Percentiles rank a stretch among this genome's conserved stretches.
phyloP scores from a whole-genome alignment of 2,797 vertebrate genomes.

The Malacoraja senta region DNA sequence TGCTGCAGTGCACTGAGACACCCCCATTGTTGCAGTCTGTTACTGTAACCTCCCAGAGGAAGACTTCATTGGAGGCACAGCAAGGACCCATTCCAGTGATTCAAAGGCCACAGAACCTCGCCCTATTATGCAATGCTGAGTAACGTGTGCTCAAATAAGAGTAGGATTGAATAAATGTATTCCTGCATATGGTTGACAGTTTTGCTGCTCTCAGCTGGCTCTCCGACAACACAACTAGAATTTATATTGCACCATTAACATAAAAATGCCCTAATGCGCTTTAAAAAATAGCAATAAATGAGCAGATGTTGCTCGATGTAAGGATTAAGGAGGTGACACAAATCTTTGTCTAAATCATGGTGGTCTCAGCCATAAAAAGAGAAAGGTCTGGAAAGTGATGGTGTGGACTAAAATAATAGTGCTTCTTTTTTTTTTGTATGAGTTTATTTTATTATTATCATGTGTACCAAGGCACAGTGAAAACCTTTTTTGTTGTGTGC shows the following conservation, averaged over 20 bases:
- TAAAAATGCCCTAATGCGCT: conserved; percentile 21
- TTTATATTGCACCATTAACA: not conserved
- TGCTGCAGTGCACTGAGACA: too few species aligned
- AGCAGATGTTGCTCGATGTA: not conserved
- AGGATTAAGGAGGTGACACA: not conserved
- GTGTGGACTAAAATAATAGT: not conserved
- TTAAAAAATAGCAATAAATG: not conserved
- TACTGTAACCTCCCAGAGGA: too few species aligned
- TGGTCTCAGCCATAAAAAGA: not conserved
- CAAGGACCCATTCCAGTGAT: too few species aligned
- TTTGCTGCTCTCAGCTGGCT: not conserved
- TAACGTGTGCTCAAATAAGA: not conserved
- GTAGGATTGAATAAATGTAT: not conserved
- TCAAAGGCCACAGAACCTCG: too few species aligned
- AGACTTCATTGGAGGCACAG: too few species aligned
- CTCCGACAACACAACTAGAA: conserved; percentile 3
- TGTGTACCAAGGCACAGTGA: too few species aligned
- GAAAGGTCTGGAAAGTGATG: not conserved
- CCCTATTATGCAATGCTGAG: too few species aligned
- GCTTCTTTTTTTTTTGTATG: too few species aligned
- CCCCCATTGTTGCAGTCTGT: too few species aligned
- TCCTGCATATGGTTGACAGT: not conserved
- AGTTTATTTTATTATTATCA: too few species aligned
- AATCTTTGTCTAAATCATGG: not conserved
- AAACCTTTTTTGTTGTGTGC: too few species aligned